Evolutionary conservation across 2,888 invertebrate species (phyloP), one percentile per base, ranked within the genome.

Genomic region (Oxyteleia sp.): DNA sequence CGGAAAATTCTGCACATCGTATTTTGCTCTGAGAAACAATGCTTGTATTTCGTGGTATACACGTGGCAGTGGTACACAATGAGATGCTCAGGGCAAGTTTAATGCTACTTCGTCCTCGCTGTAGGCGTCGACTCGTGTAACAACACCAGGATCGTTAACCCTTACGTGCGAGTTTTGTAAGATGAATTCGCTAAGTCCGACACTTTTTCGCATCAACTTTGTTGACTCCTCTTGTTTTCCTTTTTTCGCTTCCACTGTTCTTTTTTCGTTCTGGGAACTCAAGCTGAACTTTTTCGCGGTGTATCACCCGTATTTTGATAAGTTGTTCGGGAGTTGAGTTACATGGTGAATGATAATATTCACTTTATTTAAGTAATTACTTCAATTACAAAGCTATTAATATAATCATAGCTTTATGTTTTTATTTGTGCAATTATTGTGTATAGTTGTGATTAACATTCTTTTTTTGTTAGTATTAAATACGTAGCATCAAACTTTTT

Each of bases 61-160:
- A 68, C 76, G 82, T 66, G 80, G 80, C 76, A 66, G 64, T 29
- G 76, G n/a, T 72, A 63, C 49, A 85, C 84, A 85, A 85, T 80
- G 85, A 78, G 82, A 82, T 61, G 85, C 85, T 75, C 68, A 47
- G 66, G 79, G 84, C 85, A 84, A 85, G 64, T 82, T 82, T 79
- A 82, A 71, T 83, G 85, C 81, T 81, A 75, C 83, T 74, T 74
- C 69, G 63, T 74, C 69, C 45, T 55, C 72, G 74, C 74, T 57
- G 83, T 75, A 83, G 74, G 75, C 78, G 82, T 69, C 63, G 78
- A 79, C 74, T 84, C 75, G 74, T 74, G 79, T 79, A 84, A 74
- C 75, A 75, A 79, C 83, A 78, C 79, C 64, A 61, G 23, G 63
- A 79, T 72, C 84, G 84, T 80, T 84, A 80, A 80, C 80, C 80